Evolutionary conservation across 2,113 vertebrate genomes (phyloP).

Genomic region (Phalacrocorax pelagicus): DNA sequence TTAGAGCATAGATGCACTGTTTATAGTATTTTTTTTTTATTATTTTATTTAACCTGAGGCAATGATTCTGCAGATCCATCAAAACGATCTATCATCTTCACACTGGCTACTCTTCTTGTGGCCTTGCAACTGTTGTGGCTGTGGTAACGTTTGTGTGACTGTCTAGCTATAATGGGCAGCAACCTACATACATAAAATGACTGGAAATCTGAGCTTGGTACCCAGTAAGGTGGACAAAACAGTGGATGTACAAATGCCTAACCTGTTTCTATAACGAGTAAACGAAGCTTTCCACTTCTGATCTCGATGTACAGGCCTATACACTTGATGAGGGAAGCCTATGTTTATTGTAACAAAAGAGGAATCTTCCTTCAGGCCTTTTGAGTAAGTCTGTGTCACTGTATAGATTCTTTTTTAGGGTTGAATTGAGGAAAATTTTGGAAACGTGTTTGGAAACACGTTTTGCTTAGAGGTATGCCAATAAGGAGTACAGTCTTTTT

Average conservation of each 20-base stretch:
- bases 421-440: background rate
- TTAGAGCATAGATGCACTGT: background rate
- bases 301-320: background rate
- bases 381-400: background rate
- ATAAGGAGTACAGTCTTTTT: background rate
- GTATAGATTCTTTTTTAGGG: background rate
- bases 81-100: rapidly evolving
- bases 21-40: background rate
- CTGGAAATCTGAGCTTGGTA: background rate
- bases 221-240: background rate
- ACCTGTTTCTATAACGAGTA: background rate
- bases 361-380: background rate
- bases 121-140: background rate
- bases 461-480: background rate
- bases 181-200: background rate
- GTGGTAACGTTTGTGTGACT: background rate
- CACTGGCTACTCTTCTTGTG: background rate
- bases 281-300: background rate
- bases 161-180: background rate
- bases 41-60: background rate
- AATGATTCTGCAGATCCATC: background rate
- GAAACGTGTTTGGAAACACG: background rate
- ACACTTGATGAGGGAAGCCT: background rate
- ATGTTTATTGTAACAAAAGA: background rate
- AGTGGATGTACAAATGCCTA: background rate